Base-by-base conservation (phyloP, 35 echinoderm and acorn worm species). In the Eucidaris tribuloides region DNA sequence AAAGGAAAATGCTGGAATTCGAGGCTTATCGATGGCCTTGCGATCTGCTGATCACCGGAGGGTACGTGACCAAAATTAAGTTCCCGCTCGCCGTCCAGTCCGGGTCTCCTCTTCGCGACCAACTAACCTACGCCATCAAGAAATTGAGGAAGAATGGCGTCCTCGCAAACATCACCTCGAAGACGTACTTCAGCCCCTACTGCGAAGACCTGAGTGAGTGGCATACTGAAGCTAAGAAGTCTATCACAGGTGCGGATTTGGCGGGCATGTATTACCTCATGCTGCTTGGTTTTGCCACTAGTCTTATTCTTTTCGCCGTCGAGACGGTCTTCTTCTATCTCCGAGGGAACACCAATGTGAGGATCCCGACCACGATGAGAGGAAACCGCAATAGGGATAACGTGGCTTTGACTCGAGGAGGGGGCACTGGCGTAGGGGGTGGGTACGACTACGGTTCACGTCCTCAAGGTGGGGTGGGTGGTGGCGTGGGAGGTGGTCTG, bases 31-130 rank as follows among this genome's bases (percentile, higher is more conserved):
- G 87, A 4, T 65, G 64, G 58, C 90, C 89, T 5, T 99, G 96
- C 31, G 58, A 92, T 33, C 45, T 99, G 39, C 89, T 70, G 17
- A 45, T 87, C 58, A 48, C 60, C 22, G 88, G 89, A 31, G 84
- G 76, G 5, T 83, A 90, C 24, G 58, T 91, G 0, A 91, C 84
- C 38, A 84, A 46, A 31, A 62, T 86, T 28, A 84, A 50, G 54
- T 97, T 84, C 30, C 58, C 89, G 11, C 71, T 97, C 11, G 94
- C 94, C 7, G 77, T 77, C 14, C 94, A 85, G 28, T 89, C 94
- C 19, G 94, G 94, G 74, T 99, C 90, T 4, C 90, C 96, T 20
- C 80, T 99, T 20, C 78, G 90, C 0, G 96, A 99, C 46, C 90
- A 90, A 50, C 86, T 99, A 0, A 81, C 86, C 2, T 87, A 79